Conservation (phyloP, 1,140 invertebrate genomes). For the Micrasema longulum region DNA sequence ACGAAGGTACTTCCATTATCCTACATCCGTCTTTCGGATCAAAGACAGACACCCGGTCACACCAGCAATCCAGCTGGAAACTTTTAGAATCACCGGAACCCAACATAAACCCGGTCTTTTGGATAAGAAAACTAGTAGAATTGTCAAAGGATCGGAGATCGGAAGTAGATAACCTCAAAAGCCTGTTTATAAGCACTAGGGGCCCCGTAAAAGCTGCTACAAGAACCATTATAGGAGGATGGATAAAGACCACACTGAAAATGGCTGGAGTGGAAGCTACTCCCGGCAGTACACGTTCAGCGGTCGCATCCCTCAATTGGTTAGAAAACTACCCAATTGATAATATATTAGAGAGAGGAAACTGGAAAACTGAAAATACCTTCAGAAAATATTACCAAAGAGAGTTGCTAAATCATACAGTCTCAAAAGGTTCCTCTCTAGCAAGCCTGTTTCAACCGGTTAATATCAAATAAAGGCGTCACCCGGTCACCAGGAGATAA, state of each 20-base stretch:
- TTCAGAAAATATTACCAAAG: slow-evolving; percentile 1
- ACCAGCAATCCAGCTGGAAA: slow-evolving; percentile 1
- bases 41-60: slow-evolving; percentile 55
- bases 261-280: background rate
- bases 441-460: too few species aligned
- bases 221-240: slow-evolving; percentile 5
- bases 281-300: background rate
- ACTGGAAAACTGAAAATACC: slow-evolving; percentile 3
- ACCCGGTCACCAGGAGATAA: too few species aligned
- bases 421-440: background rate
- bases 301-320: background rate
- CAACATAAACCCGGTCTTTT: background rate
- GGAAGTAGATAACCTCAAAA: background rate
- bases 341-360: slow-evolving; percentile 3
- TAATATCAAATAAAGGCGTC: too few species aligned
- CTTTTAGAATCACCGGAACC: background rate
- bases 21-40: slow-evolving; percentile 57
- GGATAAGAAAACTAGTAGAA: background rate
- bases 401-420: background rate
- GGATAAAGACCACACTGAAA: background rate
- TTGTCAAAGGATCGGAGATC: too few species aligned
- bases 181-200: background rate
- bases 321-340: slow-evolving; percentile 7
- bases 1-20: slow-evolving; percentile 50
- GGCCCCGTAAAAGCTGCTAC: background rate